Conservation (phyloP, 2,113 vertebrate species). For the Cebus imitator region DNA sequence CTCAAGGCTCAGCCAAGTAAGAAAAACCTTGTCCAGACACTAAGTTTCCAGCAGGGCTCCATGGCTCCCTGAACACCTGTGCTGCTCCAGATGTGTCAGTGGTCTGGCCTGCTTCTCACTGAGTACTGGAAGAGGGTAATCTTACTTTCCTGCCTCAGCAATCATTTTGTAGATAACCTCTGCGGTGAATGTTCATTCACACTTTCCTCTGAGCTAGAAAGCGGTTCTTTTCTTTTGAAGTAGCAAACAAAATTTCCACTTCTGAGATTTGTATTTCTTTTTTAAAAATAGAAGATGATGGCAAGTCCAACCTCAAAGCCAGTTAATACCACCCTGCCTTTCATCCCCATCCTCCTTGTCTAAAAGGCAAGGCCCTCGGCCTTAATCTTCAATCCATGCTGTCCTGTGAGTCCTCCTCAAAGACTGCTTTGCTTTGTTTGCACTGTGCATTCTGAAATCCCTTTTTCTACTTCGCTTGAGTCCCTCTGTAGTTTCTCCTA, state of each 20-base stretch:
- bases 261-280: neutral
- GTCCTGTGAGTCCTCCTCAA: neutral
- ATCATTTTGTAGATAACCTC: neutral
- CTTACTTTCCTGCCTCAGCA: neutral
- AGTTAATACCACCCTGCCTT: neutral
- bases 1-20: neutral
- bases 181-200: neutral
- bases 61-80: neutral
- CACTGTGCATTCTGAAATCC: neutral
- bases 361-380: neutral
- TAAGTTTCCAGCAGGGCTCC: neutral
- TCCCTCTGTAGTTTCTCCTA: neutral
- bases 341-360: neutral
- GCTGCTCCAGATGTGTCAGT: neutral
- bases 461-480: neutral
- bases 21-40: neutral
- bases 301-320: neutral
- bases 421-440: neutral
- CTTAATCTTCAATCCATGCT: neutral
- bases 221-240: constrained; percentile 14
- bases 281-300: constrained; percentile 27
- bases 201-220: neutral
- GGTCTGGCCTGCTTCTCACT: neutral
- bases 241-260: constrained; percentile 9
- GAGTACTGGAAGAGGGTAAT: neutral